Evolutionary conservation across 2,113 vertebrate genomes (phyloP), one percentile per base, ranked within the genome.

Genomic region (Vidua macroura): DNA sequence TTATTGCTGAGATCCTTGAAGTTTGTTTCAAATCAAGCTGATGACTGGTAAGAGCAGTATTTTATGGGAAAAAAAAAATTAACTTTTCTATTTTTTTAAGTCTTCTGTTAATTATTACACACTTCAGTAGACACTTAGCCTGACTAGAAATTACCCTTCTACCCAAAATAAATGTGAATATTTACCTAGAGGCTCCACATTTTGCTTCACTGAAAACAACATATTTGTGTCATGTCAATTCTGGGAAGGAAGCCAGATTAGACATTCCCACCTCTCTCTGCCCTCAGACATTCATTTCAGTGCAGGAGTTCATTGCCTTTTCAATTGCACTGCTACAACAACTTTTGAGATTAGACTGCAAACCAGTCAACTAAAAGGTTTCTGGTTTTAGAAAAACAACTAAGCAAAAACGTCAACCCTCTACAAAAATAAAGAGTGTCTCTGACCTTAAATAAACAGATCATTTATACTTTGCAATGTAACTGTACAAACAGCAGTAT

Each of bases 271-370:
- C 63, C 78, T 83, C 37, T 72, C 23, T 59, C 49, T 92, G 88
- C 66, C 86, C 43, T 33, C 11, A 92, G 83, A 94, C 78, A 76
- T 92, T 68, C 35, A 56, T 81, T 93, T 55, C 2, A 2, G 33
- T 68, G 66, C 66, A 70, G 53, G 70, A 79, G 39, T 75, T 90
- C 39, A 30, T 75, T 79, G 62, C 35, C 39, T 93, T 76, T 90
- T 85, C 66, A 82, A 51, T 68, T 85, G 67, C 44, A 27, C 31
- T 60, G 35, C 30, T 92, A 39, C 27, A 78, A 17, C 48, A 55
- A 48, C 52, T 82, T 94, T 88, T 67, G 60, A 87, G 59, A 86
- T 82, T 75, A 72, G 93, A 67, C 48, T 72, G 46, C n/a, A 95
- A 84, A 72, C 66, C 39, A 67, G 73, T n/a, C 33, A 52, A 35